A percentile compares a stretch with the other conserved stretches of the same genome.
Evolutionary conservation across 2,888 invertebrate genomes (phyloP).

Genomic region (Laspeyria flexula): DNA sequence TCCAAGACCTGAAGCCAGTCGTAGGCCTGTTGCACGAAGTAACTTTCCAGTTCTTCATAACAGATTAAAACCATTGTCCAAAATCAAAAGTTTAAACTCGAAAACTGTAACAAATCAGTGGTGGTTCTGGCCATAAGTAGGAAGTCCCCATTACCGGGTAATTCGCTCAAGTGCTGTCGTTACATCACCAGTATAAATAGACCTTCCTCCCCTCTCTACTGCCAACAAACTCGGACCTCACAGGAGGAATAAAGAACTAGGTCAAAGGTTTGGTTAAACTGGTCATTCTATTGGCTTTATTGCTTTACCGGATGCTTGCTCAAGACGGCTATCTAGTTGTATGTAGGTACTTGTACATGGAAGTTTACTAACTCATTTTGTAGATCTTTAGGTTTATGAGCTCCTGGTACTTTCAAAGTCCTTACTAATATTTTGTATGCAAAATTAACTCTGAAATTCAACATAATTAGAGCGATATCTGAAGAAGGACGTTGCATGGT

Average conservation of each 20-base stretch:
- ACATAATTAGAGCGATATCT: too few species aligned
- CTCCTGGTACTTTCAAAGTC: neutral
- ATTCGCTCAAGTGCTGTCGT: constrained; percentile 82
- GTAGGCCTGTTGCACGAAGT: too few species aligned
- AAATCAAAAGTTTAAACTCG: constrained; percentile 65
- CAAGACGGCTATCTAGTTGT: constrained; percentile 66
- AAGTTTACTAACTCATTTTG: neutral
- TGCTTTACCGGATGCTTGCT: constrained; percentile 80
- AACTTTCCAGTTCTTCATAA: neutral
- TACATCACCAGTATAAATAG: constrained; percentile 57
- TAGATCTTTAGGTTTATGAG: neutral
- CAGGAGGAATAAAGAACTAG: constrained; percentile 36
- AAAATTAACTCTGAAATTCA: too few species aligned
- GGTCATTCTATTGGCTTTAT: constrained; percentile 79
- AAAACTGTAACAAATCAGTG: constrained; percentile 83
- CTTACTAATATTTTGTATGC: too few species aligned
- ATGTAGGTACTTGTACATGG: constrained; percentile 17
- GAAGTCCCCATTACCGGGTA: constrained; percentile 82
- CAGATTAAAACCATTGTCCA: constrained; percentile 22
- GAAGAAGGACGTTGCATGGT: too few species aligned
- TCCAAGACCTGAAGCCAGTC: too few species aligned
- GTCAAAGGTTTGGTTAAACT: constrained; percentile 55
- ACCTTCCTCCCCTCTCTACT: constrained; percentile 51
- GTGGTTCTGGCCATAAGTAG: constrained; percentile 76
- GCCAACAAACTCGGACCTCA: constrained; percentile 14